A percentile compares a stretch with the other conserved stretches of the same genome.
phyloP scores from a whole-genome alignment of 2,797 vertebrate species.

The Falco biarmicus region DNA sequence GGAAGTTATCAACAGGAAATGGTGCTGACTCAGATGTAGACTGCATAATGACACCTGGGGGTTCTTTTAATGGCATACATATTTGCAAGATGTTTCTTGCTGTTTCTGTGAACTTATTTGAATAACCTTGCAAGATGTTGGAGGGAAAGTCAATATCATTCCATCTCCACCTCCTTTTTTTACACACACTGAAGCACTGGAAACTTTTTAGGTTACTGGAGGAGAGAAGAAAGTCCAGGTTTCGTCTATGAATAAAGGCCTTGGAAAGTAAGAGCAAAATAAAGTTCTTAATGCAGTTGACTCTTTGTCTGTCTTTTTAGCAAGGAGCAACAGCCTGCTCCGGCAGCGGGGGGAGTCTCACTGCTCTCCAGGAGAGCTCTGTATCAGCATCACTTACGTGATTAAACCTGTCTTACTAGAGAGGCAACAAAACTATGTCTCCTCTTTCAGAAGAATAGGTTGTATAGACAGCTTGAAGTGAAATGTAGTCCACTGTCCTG shows the following conservation, averaged over 20 bases:
- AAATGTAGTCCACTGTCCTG: not conserved
- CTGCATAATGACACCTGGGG: constrained; percentile 5
- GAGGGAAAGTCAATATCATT: not conserved
- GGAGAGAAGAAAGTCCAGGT: not conserved
- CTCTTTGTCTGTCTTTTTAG: not conserved
- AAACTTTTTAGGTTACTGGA: not conserved
- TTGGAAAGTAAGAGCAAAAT: not conserved
- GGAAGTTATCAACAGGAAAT: constrained; percentile 40
- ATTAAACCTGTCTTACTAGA: not conserved
- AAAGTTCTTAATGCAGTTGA: not conserved
- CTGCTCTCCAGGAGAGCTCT: not conserved
- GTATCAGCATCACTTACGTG: not conserved
- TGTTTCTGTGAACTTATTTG: constrained; percentile 12
- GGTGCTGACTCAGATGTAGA: not conserved
- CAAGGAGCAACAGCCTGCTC: not conserved
- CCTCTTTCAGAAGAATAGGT: not conserved
- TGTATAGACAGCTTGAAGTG: not conserved
- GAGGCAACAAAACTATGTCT: not conserved
- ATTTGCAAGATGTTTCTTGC: constrained; percentile 14
- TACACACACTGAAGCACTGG: not conserved
- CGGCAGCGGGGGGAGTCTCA: not conserved
- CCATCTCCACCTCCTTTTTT: not conserved
- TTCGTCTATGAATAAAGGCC: not conserved
- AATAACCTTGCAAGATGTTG: constrained; percentile 16
- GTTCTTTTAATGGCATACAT: not conserved